Base-by-base conservation (phyloP, 2,888 invertebrate species). In the Lampropteryx suffumata region DNA sequence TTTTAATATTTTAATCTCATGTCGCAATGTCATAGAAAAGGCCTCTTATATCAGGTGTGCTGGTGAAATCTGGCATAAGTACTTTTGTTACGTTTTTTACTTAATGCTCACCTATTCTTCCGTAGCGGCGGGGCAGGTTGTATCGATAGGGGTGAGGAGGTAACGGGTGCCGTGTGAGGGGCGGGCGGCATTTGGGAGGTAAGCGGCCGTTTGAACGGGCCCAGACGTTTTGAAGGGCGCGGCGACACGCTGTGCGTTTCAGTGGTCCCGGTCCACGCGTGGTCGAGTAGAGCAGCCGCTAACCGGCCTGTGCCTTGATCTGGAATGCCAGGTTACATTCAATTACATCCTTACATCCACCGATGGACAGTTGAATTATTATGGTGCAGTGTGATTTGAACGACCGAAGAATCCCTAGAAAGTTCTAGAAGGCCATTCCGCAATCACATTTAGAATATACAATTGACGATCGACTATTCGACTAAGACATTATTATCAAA, bases 191-290 rank as follows among this genome's bases (percentile, higher is more conserved):
- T 50, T 46, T 50, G 71, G 49, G 59, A 67, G 50, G 44, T 53
- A 44, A 82, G 84, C 28, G 91, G 89, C 21, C 92, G 88, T 62
- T 92, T 92, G 87, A 94, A 94, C 57, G 92, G 92, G 1, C 92
- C 92, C 64, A 94, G 91, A 43, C 95, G 94, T 73, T 94, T 94
- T 60, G 92, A 79, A 2, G 95, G 94, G 39, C 94, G 91, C 37
- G 95, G 95, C 1, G 95, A 95, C 50, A 74, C 79, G 9, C 80
- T 62, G 67, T 74, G 81, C 1, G 76, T 34, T 44, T 80, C 82
- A 24, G 64, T 53, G 42, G 69, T 59, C 14, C 69, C 73, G 73
- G 70, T 81, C 90, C 84, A 91, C 40, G 76, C 56, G 87, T 73
- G 92, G 91, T 92, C 94, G 46, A 92, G 83, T 12, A 93, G 68